phyloP scores from a whole-genome alignment of 2,888 invertebrate genomes.

The Tetanocera ferruginea region DNA sequence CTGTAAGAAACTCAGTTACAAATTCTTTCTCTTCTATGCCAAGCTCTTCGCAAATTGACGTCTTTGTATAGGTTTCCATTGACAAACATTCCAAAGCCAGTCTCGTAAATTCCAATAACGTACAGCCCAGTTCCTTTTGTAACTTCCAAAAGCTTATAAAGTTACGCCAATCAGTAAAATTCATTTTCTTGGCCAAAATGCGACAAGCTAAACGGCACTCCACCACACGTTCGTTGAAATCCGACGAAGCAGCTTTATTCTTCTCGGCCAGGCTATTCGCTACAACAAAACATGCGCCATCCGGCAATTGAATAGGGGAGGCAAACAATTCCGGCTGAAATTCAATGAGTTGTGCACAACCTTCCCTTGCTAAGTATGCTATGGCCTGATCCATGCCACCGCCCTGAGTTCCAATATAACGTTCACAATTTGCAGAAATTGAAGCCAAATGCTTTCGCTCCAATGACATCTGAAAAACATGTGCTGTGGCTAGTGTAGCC shows the following conservation, averaged over 20 bases:
- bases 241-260: constrained; percentile 94
- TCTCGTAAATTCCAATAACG: constrained; percentile 78
- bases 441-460: constrained; percentile 79
- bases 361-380: constrained; percentile 88
- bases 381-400: constrained; percentile 99
- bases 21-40: constrained; percentile 74
- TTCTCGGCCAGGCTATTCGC: constrained; percentile 89
- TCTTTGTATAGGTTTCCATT: constrained; percentile 77
- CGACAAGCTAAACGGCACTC: constrained; percentile 94
- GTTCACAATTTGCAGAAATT: constrained; percentile 90
- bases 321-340: constrained; percentile 87
- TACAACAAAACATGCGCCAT: constrained; percentile 89
- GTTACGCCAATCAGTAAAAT: constrained; percentile 76
- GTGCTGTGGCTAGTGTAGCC: constrained; percentile 80
- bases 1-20: constrained; percentile 76
- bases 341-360: constrained; percentile 91
- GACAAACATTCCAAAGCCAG: constrained; percentile 77
- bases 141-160: constrained; percentile 80
- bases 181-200: constrained; percentile 77
- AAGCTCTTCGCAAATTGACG: constrained; percentile 77
- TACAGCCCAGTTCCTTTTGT: constrained; percentile 77
- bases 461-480: constrained; percentile 58
- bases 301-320: constrained; percentile 83
- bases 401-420: constrained; percentile 96
- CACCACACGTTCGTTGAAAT: constrained; percentile 93